Base-by-base conservation (phyloP, 2,113 vertebrate genomes). In the Passer domesticus region DNA sequence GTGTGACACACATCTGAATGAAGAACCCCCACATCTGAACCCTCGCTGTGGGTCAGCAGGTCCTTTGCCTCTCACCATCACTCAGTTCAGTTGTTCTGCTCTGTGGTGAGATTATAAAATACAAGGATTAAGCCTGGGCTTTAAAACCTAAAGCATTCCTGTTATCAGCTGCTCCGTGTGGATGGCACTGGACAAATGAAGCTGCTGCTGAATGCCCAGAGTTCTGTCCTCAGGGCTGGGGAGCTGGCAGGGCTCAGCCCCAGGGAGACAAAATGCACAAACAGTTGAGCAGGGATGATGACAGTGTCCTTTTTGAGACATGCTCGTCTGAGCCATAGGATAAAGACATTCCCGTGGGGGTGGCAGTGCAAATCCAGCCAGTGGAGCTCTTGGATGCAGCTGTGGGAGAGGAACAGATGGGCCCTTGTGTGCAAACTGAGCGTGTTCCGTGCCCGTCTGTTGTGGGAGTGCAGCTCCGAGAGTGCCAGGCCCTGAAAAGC, bases 371-470 rank as follows among this genome's bases (percentile, higher is more conserved):
- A 49, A 74, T 31, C 33, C 79, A 79, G 92, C 9, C 84, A 67
- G 60, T 0, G 11, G 41, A 92, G 74, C 78, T 87, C 43, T 69
- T 62, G 94, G 93, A 73, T 83, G 75, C 91, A 90, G 91, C 43
- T 73, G 96, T 94, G 94, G 92, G 84, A 60, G 72, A 9, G 33
- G 94, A 96, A 74, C 87, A 95, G 95, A 95, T 92, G 96, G 87
- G 79, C 55, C 63, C 82, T 70, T 90, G 93, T 92, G 89, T 90
- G 86, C 89, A 87, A 94, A 95, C 70, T 31, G 12, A 87, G 75
- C 11, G 4, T 62, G 86, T 60, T 35, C 55, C 4, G 13, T 2
- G 0, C 31, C 0, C 0, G 20, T 84, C 90, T 87, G 84, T 3
- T 80, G 62, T 37, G 55, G 87, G 66, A 85, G 43, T 11, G 81